These are phyloP conservation scores for Drosophila phalerata DNA, from an alignment of 2,888 invertebrate species.

Conservation along the genomic window DNA sequence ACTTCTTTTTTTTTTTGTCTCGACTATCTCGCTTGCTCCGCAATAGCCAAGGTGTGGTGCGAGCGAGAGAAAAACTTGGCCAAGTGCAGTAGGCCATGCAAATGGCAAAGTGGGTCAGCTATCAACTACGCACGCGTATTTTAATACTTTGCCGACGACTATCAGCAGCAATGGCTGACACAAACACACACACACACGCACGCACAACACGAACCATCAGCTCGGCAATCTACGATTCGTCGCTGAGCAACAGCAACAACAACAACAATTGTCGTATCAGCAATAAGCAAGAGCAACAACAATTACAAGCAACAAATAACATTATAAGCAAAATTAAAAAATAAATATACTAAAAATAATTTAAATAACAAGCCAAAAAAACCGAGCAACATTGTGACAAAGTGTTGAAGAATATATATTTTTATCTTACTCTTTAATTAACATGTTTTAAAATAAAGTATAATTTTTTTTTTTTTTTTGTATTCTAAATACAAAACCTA, in stretches of 20 bases:
- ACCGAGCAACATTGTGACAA: conserved; percentile 14
- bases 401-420: background rate
- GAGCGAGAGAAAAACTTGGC: conserved; percentile 85
- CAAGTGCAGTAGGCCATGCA: conserved; percentile 86
- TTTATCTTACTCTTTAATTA: too few species aligned
- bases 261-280: conserved; percentile 22
- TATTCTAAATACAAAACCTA: too few species aligned
- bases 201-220: conserved; percentile 23
- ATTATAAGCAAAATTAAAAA: conserved; percentile 25
- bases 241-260: conserved; percentile 10
- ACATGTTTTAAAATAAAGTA: too few species aligned
- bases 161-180: conserved; percentile 40
- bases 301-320: conserved; percentile 19
- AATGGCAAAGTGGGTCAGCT: conserved; percentile 84
- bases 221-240: conserved; percentile 31
- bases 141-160: conserved; percentile 44
- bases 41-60: conserved; percentile 12
- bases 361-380: conserved; percentile 22
- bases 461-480: too few species aligned
- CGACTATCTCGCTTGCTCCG: conserved; percentile 29
- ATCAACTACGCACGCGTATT: conserved; percentile 62
- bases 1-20: conserved; percentile 4
- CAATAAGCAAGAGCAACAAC: conserved; percentile 11
- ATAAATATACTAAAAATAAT: conserved; percentile 31
- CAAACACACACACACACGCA: conserved; percentile 21